Base-by-base conservation (phyloP, 2,797 vertebrate species). In the Macropus fuliginosus region DNA sequence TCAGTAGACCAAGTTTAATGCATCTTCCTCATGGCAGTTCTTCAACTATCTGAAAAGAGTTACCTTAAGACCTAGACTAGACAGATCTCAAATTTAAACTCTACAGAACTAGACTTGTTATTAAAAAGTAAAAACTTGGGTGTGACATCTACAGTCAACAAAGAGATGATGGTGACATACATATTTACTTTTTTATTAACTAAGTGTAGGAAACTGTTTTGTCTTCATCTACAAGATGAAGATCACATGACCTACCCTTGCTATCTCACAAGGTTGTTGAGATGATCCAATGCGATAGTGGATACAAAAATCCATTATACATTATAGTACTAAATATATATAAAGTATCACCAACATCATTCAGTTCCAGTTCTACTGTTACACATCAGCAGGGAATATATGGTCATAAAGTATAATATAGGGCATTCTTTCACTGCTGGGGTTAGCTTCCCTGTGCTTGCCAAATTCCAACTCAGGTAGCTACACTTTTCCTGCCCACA, bases 401-500 rank as follows among this genome's bases (percentile, higher is more conserved):
- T 92, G 96, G 66, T 93, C 95, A 96, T 91, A 92, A 97, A 95
- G 94, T 21, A 94, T 56, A 91, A 91, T 34, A 34, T 56, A 92
- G 59, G 92, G 11, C 56, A 74, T 93, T 97, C 59, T 96, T 96
- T 96, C 90, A 91, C 55, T 66, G 94, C 74, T 87, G 66, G 90
- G 62, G 55, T 92, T 95, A 92, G 92, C 59, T 93, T 56, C 21
- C 13, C 0, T 0, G 1, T 91, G 91, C 89, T 74, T 96, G 95
- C 89, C 97, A 95, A 94, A 91, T 96, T 97, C 95, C 95, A 95
- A 87, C 92, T 94, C 95, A 96, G 92, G 96, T 94, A 96, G 96
- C 87, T 96, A 81, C 87, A 91, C 96, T 97, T 97, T 96, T 93
- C 94, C 93, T 94, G 31, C 34, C 91, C 56, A 34, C 91, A 95